phyloP scores from a whole-genome alignment of 2,113 vertebrate species.

The Indicator indicator region DNA sequence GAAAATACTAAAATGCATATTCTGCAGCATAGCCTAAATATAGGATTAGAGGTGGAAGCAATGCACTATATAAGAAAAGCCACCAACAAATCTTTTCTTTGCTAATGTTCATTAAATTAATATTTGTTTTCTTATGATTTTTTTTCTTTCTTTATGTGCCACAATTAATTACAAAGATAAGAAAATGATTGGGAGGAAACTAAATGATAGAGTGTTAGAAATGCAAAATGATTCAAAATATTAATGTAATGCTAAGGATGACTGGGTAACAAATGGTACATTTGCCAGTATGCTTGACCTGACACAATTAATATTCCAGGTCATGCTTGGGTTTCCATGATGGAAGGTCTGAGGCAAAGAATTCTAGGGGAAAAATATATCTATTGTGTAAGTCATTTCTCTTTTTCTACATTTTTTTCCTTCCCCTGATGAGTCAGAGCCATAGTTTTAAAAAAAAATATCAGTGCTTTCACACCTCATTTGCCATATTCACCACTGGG shows the following conservation, averaged over 20 bases:
- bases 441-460: conserved; percentile 53
- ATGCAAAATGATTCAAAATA: conserved; percentile 82
- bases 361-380: conserved; percentile 75
- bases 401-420: not conserved
- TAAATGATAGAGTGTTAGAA: conserved; percentile 76
- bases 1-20: not conserved
- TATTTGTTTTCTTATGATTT: conserved; percentile 25
- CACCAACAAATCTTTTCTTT: not conserved
- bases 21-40: not conserved
- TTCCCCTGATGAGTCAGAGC: not conserved
- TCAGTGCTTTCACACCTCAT: conserved; percentile 81
- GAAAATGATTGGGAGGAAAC: conserved; percentile 58
- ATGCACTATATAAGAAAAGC: not conserved
- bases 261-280: conserved; percentile 83
- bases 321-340: conserved; percentile 82
- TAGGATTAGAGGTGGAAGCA: not conserved
- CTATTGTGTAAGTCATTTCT: conserved; percentile 76
- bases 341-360: conserved; percentile 67
- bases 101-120: not conserved
- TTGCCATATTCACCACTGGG: conserved; percentile 78
- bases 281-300: conserved; percentile 79
- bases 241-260: conserved; percentile 84
- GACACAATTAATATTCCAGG: conserved; percentile 83
- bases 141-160: not conserved
- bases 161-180: conserved; percentile 62